Percentiles rank a stretch among this genome's conserved stretches.
phyloP scores from a whole-genome alignment of 2,797 vertebrate genomes.

The Luscinia luscinia region DNA sequence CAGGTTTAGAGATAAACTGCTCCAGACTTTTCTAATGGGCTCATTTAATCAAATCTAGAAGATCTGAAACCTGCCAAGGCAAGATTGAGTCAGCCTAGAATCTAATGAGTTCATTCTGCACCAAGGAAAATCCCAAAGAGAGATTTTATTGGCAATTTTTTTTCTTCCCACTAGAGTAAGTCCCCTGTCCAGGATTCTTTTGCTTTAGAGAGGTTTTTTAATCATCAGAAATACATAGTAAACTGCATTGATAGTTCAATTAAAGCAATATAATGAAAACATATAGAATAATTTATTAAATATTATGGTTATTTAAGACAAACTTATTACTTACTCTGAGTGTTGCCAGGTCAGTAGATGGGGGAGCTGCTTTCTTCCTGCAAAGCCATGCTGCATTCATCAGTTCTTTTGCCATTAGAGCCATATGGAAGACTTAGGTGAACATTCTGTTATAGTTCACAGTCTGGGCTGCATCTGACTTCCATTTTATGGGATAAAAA shows the following conservation, averaged over 20 bases:
- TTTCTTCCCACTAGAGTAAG: neutral
- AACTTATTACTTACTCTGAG: neutral
- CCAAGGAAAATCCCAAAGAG: neutral
- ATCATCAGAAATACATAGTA: neutral
- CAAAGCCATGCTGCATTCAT: neutral
- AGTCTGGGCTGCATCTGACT: constrained; percentile 42
- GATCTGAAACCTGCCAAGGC: constrained; percentile 2
- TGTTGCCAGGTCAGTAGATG: neutral
- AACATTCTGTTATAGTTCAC: constrained; percentile 33
- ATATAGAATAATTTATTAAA: neutral
- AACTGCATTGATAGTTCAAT: neutral
- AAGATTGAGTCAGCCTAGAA: neutral
- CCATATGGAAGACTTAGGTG: neutral
- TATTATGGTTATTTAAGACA: neutral
- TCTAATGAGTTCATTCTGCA: neutral
- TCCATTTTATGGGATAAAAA: constrained; percentile 53
- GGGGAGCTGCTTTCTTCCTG: neutral
- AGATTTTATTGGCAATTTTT: neutral
- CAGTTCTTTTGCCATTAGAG: neutral
- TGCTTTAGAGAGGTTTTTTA: neutral
- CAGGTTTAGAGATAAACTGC: neutral
- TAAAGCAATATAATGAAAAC: neutral
- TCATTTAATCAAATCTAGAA: constrained; percentile 14
- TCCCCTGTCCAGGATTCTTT: neutral
- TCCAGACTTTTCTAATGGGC: neutral